Evolutionary conservation across 2,888 invertebrate genomes (phyloP).

Genomic region (Cheilosia grossa): DNA sequence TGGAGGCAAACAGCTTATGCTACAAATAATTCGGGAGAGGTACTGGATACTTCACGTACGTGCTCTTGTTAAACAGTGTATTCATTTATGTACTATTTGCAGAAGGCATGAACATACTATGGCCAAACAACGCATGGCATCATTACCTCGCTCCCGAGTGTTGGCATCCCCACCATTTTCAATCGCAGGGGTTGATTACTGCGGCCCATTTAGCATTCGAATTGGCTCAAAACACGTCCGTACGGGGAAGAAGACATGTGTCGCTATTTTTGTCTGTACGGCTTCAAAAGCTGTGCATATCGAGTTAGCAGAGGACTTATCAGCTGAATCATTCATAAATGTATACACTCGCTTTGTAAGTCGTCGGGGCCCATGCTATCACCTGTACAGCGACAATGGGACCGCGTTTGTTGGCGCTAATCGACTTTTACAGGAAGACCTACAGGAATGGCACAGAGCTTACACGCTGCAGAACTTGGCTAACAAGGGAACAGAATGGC

Average conservation of each 20-base stretch:
- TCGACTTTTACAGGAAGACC: slow-evolving; percentile 19
- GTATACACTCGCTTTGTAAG: slow-evolving; percentile 39
- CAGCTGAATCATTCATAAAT: slow-evolving; percentile 47
- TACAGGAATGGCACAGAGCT: slow-evolving; percentile 21
- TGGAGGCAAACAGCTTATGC: slow-evolving; percentile 41
- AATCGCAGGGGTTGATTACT: slow-evolving; percentile 34
- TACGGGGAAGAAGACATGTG: slow-evolving; percentile 33
- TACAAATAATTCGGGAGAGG: slow-evolving; percentile 26
- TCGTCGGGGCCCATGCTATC: slow-evolving; percentile 43
- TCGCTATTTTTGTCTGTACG: slow-evolving; percentile 35
- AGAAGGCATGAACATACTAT: slow-evolving; percentile 37
- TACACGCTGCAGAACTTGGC: slow-evolving; percentile 22
- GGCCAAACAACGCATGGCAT: slow-evolving; percentile 36
- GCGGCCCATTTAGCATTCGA: slow-evolving; percentile 33
- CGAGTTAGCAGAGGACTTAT: slow-evolving; percentile 34
- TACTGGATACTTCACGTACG: slow-evolving; percentile 51
- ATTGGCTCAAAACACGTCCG: slow-evolving; percentile 16
- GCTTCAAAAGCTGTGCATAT: slow-evolving; percentile 38
- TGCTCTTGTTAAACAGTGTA: slow-evolving; percentile 32
- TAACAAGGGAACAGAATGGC: slow-evolving; percentile 28
- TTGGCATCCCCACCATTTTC: slow-evolving; percentile 34
- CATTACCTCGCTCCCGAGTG: slow-evolving; percentile 37
- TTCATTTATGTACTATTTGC: slow-evolving; percentile 32
- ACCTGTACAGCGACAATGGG: no score
- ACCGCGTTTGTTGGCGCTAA: slow-evolving; percentile 32